Conservation (phyloP, 1,140 invertebrate genomes). For the Brachionus angularis region DNA sequence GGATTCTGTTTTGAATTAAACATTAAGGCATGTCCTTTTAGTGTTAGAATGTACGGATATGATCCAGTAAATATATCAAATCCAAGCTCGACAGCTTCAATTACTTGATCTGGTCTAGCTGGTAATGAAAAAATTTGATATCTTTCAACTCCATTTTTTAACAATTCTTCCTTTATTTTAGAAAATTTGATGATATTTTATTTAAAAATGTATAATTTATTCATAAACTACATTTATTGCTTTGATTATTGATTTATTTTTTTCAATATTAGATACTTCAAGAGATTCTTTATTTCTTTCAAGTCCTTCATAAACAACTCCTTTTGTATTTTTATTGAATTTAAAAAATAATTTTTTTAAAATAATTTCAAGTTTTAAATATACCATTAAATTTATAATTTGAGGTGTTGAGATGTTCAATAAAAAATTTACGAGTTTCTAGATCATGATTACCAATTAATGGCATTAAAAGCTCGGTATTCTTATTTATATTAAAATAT, state of each 20-base stretch:
- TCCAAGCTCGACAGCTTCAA: conserved; percentile 35
- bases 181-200: no score
- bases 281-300: neutral
- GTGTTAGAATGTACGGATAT: conserved; percentile 16
- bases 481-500: neutral
- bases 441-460: conserved; percentile 10
- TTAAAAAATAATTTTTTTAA: no score
- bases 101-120: conserved; percentile 18
- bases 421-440: conserved; percentile 10
- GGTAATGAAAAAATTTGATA: conserved; percentile 21
- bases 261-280: neutral
- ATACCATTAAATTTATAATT: conserved; percentile 35
- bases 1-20: neutral
- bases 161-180: neutral
- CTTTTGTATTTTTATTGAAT: no score
- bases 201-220: neutral
- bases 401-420: neutral
- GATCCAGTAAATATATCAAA: conserved; percentile 37
- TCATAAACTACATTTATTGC: neutral
- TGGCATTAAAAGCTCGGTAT: conserved; percentile 10
- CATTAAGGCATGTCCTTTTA: neutral
- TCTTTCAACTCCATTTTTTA: neutral
- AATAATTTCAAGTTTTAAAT: neutral
- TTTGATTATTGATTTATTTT: conserved; percentile 12
- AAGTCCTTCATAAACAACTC: conserved; percentile 8